phyloP scores from a whole-genome alignment of 2,113 vertebrate species.

The Nansenia antarctica region DNA sequence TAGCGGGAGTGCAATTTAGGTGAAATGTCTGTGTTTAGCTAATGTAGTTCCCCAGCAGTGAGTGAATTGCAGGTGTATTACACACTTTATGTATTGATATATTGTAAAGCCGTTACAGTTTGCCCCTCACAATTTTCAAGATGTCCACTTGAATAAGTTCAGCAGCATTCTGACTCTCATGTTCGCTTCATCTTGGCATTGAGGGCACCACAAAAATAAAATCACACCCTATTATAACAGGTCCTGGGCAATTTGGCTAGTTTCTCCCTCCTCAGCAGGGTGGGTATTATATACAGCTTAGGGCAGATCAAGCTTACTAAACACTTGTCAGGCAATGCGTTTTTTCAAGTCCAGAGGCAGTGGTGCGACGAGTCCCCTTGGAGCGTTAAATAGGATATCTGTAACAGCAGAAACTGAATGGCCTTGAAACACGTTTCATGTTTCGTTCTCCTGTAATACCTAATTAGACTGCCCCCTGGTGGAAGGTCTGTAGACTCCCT shows the following conservation, averaged over 20 bases:
- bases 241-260: background rate
- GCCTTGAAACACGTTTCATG: background rate
- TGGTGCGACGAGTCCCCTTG: background rate
- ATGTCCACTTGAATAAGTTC: background rate
- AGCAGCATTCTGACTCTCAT: background rate
- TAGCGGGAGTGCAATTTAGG: background rate
- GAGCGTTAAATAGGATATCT: background rate
- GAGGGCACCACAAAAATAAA: background rate
- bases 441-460: background rate
- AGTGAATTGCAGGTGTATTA: background rate
- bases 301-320: conserved; percentile 14
- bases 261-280: conserved; percentile 3
- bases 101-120: too few species aligned
- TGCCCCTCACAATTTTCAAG: too few species aligned
- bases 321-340: conserved; percentile 2
- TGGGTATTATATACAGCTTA: conserved; percentile 9
- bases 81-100: too few species aligned
- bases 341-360: background rate
- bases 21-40: background rate
- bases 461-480: conserved; percentile 16
- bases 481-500: background rate
- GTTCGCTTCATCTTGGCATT: background rate
- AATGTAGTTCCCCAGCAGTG: background rate
- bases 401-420: conserved; percentile 1
- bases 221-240: too few species aligned